These are phyloP conservation scores for Himalopsyche anomala DNA, from an alignment of 2,888 invertebrate genomes.

Conservation along the genomic window DNA sequence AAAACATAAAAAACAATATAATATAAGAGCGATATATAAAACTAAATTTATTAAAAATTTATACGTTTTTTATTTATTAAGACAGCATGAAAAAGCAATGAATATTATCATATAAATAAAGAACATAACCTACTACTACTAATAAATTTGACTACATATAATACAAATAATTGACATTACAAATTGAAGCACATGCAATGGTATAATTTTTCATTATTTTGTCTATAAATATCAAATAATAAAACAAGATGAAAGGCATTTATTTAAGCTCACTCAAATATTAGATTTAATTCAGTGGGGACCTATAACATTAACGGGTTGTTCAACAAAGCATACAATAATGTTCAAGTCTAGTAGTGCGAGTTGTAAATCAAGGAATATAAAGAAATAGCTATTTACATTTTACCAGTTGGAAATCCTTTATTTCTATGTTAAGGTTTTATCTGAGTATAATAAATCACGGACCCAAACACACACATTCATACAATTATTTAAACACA, in stretches of 20 bases:
- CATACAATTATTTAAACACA: constrained; percentile 32
- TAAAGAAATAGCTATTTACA: constrained; percentile 63
- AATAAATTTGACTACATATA: too few species aligned
- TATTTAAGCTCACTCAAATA: neutral
- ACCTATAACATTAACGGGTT: constrained; percentile 7
- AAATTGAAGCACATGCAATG: too few species aligned
- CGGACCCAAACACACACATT: constrained; percentile 54
- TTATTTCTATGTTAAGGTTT: constrained; percentile 64
- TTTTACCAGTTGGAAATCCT: constrained; percentile 61
- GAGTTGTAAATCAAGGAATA: constrained; percentile 50
- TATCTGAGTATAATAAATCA: constrained; percentile 63
- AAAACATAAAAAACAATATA: too few species aligned
- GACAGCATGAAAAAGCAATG: too few species aligned
- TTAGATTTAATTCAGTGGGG: neutral
- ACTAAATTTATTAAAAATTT: too few species aligned
- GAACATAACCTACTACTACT: too few species aligned
- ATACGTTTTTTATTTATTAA: too few species aligned
- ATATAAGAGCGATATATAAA: too few species aligned
- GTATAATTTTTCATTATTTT: too few species aligned
- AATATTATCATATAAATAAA: too few species aligned
- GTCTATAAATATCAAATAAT: too few species aligned
- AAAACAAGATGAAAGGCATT: neutral
- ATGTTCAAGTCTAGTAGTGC: constrained; percentile 6
- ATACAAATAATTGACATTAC: too few species aligned
- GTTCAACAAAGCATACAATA: constrained; percentile 29